Base-by-base conservation (phyloP, 2,888 invertebrate species). In the Agriopis leucophaearia region DNA sequence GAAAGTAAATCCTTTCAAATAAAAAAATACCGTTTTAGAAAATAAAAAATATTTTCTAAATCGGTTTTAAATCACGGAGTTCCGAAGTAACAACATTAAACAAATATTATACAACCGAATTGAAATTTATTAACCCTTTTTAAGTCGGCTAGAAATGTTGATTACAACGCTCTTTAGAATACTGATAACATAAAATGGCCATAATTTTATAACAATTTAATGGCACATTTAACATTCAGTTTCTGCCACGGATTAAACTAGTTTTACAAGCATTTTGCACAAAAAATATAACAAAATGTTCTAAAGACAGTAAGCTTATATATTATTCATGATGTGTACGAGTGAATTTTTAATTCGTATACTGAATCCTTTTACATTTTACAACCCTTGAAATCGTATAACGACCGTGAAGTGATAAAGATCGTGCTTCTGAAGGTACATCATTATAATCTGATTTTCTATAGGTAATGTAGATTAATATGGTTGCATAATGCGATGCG, bases 381-480 rank as follows among this genome's bases (percentile, higher is more conserved):
- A 40, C 55, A 38, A 38, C 40, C n/a, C 9, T 44, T 63, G 63
- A 56, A 56, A 56, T 56, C 40, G 36, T 36, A 18, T 15, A 50
- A 63, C 15, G 56, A n/a, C 55, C 42, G 48, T 50, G 35, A 35
- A 55, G 27, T 40, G 45, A 54, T 62, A 54, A 44, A 38, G 45
- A 62, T 62, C 54, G 16, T 18, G 57, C 10, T 45, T 18, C 51
- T 7, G 64, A 54, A 47, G 54, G 38, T 45, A 51, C n/a, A 6
- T 52, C 38, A 42, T 62, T 62, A 62, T 55, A 54, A 40, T 55
- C 36, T 47, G 40, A 40, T 48, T 62, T 62, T 62, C 56, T 64
- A 35, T 50, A 42, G 50, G 50, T 48, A 60, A 44, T 64, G 55
- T 67, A 36, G 40, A 64, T 58, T 64, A 70, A 40, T 38, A 42